phyloP scores from a whole-genome alignment of 2,797 vertebrate species.

The Harpagifer antarcticus region DNA sequence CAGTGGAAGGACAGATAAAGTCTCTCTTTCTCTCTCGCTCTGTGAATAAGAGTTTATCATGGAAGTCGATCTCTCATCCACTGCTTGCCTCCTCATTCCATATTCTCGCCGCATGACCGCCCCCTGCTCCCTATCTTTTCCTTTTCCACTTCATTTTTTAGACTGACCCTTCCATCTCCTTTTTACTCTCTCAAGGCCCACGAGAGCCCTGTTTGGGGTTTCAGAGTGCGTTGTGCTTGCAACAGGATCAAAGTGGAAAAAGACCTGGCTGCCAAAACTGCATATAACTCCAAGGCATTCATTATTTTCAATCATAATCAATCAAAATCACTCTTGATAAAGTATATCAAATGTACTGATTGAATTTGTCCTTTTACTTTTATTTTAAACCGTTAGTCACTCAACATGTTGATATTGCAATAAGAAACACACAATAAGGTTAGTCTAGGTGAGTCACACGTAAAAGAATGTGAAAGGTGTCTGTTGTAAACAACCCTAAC shows the following conservation, averaged over 20 bases:
- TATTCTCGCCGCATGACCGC: constrained; percentile 75
- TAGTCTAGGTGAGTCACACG: no score
- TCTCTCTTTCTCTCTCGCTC: constrained; percentile 59
- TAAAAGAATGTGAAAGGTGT: no score
- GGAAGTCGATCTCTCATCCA: constrained; percentile 72
- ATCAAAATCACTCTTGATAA: background rate
- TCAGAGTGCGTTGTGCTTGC: constrained; percentile 28
- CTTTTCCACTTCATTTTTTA: constrained; percentile 69
- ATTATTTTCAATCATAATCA: constrained; percentile 11
- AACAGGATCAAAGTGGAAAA: constrained; percentile 16
- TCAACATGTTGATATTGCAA: background rate
- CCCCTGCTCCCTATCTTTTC: constrained; percentile 70
- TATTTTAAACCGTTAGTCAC: background rate
- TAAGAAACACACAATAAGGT: background rate
- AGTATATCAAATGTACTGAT: background rate
- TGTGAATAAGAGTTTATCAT: constrained; percentile 78
- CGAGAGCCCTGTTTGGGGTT: constrained; percentile 45
- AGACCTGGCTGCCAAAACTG: background rate
- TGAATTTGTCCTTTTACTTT: background rate
- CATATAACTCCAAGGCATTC: background rate
- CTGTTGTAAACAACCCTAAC: background rate
- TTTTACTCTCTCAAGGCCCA: constrained; percentile 46
- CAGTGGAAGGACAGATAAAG: constrained; percentile 73
- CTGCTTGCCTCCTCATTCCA: constrained; percentile 69
- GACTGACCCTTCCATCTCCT: constrained; percentile 65